phyloP scores from a whole-genome alignment of 2,797 vertebrate species.

The Cetoscarus ocellatus region DNA sequence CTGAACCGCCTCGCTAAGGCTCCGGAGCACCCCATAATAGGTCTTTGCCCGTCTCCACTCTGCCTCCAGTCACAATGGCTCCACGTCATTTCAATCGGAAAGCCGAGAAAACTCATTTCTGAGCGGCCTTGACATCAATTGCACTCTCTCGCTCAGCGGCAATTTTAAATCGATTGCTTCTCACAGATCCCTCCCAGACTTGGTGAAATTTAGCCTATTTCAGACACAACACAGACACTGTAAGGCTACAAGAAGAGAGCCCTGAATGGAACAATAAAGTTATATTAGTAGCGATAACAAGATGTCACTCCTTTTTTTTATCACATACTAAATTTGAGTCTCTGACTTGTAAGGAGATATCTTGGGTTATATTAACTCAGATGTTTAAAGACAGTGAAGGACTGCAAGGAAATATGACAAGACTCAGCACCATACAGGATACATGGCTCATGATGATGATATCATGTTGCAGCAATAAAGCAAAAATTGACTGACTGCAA shows the following conservation, averaged over 20 bases:
- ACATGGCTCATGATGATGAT: too few relatives aligned
- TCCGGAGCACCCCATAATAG: slow-evolving; percentile 51
- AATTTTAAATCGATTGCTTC: slow-evolving; percentile 77
- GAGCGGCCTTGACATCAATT: slow-evolving; percentile 81
- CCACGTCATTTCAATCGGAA: slow-evolving; percentile 72
- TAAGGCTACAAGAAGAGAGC: slow-evolving; percentile 36
- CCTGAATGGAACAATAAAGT: slow-evolving; percentile 48
- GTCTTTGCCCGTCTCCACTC: slow-evolving; percentile 53
- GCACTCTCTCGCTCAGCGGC: slow-evolving; percentile 68
- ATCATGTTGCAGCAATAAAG: too few relatives aligned
- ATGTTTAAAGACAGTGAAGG: too few relatives aligned
- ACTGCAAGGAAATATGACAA: too few relatives aligned
- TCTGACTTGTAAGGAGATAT: not conserved
- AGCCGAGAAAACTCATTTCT: slow-evolving; percentile 80
- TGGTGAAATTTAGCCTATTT: slow-evolving; percentile 65
- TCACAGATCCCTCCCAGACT: slow-evolving; percentile 55
- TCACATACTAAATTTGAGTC: not conserved
- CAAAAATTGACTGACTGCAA: too few relatives aligned
- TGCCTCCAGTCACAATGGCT: slow-evolving; percentile 72
- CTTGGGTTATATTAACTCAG: too few relatives aligned
- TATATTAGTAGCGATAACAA: slow-evolving; percentile 43
- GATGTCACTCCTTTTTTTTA: slow-evolving; percentile 16
- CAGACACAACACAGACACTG: slow-evolving; percentile 62
- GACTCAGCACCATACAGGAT: too few relatives aligned
- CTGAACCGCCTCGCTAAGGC: slow-evolving; percentile 42